Evolutionary conservation across 2,888 invertebrate species (phyloP).

Genomic region (Latrodectus hesperus): DNA sequence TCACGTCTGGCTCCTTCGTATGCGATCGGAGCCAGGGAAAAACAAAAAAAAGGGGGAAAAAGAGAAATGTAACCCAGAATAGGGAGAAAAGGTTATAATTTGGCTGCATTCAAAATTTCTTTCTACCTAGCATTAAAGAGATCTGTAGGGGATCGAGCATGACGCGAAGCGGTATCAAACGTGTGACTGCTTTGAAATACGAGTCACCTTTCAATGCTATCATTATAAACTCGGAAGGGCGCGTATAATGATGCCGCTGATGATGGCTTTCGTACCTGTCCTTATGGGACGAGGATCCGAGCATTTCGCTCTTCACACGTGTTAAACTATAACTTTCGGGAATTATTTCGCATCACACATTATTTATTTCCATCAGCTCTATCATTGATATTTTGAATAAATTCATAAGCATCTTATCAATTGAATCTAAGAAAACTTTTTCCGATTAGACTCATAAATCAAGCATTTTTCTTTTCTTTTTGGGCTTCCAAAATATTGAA

Average conservation of each 20-base stretch:
- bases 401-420: too few species aligned
- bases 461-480: too few species aligned
- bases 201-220: slow-evolving; percentile 25
- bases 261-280: slow-evolving; percentile 14
- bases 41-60: slow-evolving; percentile 4
- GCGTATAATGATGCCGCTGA: slow-evolving; percentile 47
- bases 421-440: too few species aligned
- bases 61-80: slow-evolving; percentile 19
- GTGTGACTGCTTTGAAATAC: slow-evolving; percentile 49
- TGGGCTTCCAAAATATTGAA: too few species aligned
- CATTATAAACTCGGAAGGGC: slow-evolving; percentile 37
- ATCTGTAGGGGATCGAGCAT: slow-evolving; percentile 21
- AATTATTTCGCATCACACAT: too few species aligned
- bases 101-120: slow-evolving; percentile 56
- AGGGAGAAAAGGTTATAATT: slow-evolving; percentile 64
- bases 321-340: too few species aligned
- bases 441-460: too few species aligned
- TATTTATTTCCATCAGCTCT: too few species aligned
- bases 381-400: too few species aligned
- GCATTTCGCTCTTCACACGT: too few species aligned
- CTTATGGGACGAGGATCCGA: not conserved
- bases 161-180: slow-evolving; percentile 18
- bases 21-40: slow-evolving; percentile 11
- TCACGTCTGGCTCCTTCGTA: slow-evolving; percentile 39
- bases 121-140: slow-evolving; percentile 19